phyloP scores from a whole-genome alignment of 2,113 vertebrate species.

The Podarcis raffonei region DNA sequence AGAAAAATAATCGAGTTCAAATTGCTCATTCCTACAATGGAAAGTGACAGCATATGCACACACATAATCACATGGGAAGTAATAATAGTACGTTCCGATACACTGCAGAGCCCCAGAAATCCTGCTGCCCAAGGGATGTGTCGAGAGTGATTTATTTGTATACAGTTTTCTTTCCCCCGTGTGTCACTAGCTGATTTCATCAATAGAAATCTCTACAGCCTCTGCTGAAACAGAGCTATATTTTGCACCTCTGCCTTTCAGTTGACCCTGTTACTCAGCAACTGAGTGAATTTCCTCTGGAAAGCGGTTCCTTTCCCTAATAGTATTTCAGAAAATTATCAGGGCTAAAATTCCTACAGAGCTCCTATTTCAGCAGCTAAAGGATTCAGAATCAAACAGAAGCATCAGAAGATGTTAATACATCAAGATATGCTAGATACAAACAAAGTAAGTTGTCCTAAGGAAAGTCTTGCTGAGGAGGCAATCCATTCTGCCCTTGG shows the following conservation, averaged over 20 bases:
- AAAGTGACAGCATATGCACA: constrained; percentile 70
- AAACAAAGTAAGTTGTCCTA: neutral
- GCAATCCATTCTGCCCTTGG: neutral
- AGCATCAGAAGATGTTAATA: neutral
- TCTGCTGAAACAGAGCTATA: constrained; percentile 15
- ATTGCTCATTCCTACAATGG: constrained; percentile 64
- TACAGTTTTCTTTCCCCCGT: constrained; percentile 40
- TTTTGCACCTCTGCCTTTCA: constrained; percentile 21
- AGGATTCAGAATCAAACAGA: neutral
- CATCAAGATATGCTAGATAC: neutral
- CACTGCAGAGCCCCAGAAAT: constrained; percentile 57
- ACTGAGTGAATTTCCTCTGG: constrained; percentile 27
- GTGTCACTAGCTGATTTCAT: constrained; percentile 61
- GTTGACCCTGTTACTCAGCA: constrained; percentile 1
- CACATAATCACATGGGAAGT: constrained; percentile 67
- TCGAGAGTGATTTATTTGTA: constrained; percentile 71
- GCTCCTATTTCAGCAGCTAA: constrained; percentile 9
- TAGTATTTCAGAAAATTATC: neutral
- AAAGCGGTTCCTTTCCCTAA: constrained; percentile 24
- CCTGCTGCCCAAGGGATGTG: constrained; percentile 66
- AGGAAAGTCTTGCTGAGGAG: neutral
- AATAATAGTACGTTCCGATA: constrained; percentile 58
- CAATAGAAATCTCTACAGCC: constrained; percentile 36
- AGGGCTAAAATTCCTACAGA: constrained; percentile 8
- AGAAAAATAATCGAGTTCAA: constrained; percentile 55